Evolutionary conservation across 2,113 vertebrate genomes (phyloP).

Genomic region (Cinclus cinclus): DNA sequence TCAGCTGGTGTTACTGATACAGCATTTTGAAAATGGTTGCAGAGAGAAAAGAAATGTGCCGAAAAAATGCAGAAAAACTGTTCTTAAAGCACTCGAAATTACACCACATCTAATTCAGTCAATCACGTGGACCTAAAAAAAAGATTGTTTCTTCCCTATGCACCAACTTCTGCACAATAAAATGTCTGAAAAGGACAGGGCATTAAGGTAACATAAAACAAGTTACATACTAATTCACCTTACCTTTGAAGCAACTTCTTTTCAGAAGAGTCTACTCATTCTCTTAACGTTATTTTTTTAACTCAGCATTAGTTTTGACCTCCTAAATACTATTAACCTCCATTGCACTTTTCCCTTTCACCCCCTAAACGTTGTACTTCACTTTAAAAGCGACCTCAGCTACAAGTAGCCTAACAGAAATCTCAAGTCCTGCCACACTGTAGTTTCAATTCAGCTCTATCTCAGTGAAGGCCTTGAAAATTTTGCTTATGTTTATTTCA

Average conservation of each 20-base stretch:
- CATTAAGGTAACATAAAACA: neutral
- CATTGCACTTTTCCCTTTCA: neutral
- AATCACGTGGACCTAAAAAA: neutral
- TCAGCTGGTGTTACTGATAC: neutral
- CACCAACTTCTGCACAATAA: neutral
- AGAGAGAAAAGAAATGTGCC: neutral
- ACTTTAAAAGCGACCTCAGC: neutral
- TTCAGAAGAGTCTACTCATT: neutral
- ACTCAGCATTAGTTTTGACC: neutral
- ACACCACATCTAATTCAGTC: neutral
- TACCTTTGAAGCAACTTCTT: neutral
- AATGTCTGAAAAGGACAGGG: rapidly evolving
- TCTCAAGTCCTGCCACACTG: neutral
- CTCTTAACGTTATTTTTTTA: neutral
- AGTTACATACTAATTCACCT: neutral
- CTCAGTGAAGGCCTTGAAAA: neutral
- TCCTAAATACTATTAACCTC: neutral
- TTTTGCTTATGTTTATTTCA: neutral
- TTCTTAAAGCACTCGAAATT: neutral
- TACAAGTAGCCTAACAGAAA: neutral
- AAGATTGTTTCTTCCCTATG: neutral
- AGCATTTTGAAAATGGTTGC: neutral
- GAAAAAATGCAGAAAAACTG: neutral
- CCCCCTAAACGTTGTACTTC: rapidly evolving
- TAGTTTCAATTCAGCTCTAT: neutral